phyloP scores from a whole-genome alignment of 2,113 vertebrate species.

The Petroica traversi region DNA sequence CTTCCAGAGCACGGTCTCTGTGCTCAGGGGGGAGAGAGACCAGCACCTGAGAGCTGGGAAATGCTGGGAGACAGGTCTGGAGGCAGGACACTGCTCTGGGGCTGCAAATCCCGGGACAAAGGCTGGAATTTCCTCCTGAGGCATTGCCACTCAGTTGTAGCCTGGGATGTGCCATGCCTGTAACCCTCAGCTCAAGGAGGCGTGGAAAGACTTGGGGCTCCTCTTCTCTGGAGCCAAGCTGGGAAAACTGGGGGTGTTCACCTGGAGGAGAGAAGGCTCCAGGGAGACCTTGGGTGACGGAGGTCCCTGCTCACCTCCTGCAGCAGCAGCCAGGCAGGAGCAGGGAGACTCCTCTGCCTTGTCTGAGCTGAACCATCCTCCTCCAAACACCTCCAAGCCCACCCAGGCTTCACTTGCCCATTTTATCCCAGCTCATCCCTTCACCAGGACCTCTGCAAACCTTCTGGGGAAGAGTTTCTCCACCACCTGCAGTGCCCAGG shows the following conservation, averaged over 20 bases:
- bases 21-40: background rate
- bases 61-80: background rate
- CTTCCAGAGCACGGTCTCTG: accelerated
- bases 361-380: background rate
- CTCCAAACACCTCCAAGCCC: background rate
- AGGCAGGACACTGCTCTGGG: background rate
- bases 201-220: background rate
- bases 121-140: background rate
- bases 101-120: background rate
- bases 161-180: background rate
- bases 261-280: background rate
- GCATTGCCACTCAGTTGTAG: too few relatives aligned
- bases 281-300: background rate
- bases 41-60: background rate
- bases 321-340: background rate
- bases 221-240: background rate
- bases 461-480: background rate
- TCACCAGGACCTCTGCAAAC: background rate
- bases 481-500: background rate
- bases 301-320: background rate
- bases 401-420: background rate
- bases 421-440: background rate
- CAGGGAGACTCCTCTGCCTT: background rate
- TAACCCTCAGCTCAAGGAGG: background rate
- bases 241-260: background rate